A percentile compares a stretch with the other conserved stretches of the same genome.
Conservation (phyloP, 2,797 vertebrate species). For the Morus bassanus region DNA sequence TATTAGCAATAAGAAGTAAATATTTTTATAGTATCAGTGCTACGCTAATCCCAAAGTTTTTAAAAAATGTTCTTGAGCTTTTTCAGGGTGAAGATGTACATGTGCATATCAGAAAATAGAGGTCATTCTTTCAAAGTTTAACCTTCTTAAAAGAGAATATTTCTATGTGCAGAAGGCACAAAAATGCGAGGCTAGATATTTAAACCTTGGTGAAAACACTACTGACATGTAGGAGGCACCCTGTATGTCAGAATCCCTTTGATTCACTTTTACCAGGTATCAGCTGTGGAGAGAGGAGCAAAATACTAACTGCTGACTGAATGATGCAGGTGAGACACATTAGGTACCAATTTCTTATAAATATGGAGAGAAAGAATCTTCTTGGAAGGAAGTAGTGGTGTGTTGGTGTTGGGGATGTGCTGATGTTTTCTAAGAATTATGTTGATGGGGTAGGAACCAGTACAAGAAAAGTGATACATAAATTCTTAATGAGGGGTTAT, state of each 20-base stretch:
- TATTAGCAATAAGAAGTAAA: background rate
- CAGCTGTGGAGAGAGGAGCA: background rate
- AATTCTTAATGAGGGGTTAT: background rate
- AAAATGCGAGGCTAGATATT: background rate
- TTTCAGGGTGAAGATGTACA: background rate
- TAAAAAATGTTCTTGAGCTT: background rate
- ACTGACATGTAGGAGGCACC: background rate
- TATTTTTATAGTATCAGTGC: background rate
- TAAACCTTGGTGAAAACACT: background rate
- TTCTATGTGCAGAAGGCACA: background rate
- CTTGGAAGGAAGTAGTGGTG: background rate
- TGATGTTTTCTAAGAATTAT: too few species aligned
- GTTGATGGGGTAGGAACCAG: too few species aligned
- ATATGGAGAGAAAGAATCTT: background rate
- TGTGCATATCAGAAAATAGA: background rate
- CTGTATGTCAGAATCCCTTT: background rate
- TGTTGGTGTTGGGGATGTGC: background rate
- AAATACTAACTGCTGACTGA: background rate
- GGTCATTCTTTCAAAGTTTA: background rate
- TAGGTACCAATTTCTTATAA: background rate
- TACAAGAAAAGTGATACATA: background rate
- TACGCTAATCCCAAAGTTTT: background rate
- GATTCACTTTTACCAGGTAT: background rate
- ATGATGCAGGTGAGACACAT: background rate
- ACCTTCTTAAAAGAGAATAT: background rate